A percentile compares a stretch with the other conserved stretches of the same genome.
Conservation (phyloP, 2,797 vertebrate species). For the Microchirus variegatus region DNA sequence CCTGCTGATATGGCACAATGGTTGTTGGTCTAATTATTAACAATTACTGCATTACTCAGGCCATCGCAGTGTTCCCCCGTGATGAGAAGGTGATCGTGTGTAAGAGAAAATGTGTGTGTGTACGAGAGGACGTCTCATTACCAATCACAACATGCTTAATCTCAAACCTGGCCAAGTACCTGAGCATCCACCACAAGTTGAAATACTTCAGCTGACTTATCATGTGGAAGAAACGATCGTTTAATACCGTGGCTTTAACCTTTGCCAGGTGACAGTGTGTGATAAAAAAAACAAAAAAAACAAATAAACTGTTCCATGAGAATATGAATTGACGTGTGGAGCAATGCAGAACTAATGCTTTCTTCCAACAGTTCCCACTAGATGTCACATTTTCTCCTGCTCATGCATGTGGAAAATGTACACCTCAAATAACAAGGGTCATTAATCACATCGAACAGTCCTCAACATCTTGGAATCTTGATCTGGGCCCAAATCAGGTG, state of each 20-base stretch:
- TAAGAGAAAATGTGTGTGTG: slow-evolving; percentile 11
- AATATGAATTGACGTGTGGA: not conserved
- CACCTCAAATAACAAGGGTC: slow-evolving; percentile 2
- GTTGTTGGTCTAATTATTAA: slow-evolving; percentile 68
- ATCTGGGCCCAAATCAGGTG: slow-evolving; percentile 37
- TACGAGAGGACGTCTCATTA: slow-evolving; percentile 31
- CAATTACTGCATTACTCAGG: slow-evolving; percentile 29
- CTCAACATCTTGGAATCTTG: slow-evolving; percentile 21
- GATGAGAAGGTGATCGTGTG: slow-evolving; percentile 1
- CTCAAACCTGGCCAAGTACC: slow-evolving; percentile 28
- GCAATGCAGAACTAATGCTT: not conserved
- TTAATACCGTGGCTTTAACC: slow-evolving; percentile 23
- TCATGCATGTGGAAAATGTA: not conserved
- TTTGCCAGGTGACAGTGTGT: not conserved
- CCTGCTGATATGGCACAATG: slow-evolving; percentile 67
- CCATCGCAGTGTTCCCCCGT: slow-evolving; percentile 1
- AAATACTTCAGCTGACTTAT: slow-evolving; percentile 38
- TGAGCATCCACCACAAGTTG: slow-evolving; percentile 22
- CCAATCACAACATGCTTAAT: slow-evolving; percentile 39
- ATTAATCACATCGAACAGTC: slow-evolving; percentile 31
- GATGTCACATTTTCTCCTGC: slow-evolving; percentile 68
- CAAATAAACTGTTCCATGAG: not conserved
- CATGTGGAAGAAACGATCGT: slow-evolving; percentile 23
- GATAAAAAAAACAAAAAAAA: too few relatives aligned
- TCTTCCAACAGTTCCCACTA: slow-evolving; percentile 61